Evolutionary conservation across 1,140 invertebrate genomes (phyloP), one percentile per base, ranked within the genome.

Genomic region (Cyphomyrmex costatus): DNA sequence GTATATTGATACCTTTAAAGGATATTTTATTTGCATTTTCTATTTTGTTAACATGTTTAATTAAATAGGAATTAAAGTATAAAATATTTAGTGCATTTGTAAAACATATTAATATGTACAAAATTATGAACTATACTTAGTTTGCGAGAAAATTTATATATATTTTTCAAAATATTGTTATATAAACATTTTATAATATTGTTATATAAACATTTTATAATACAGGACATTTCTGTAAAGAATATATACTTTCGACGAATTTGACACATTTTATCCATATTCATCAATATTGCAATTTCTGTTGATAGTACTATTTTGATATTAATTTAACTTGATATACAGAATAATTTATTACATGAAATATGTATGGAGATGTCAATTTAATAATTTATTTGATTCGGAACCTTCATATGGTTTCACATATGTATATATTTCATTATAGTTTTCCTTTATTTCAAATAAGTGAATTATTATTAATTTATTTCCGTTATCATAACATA

Each of bases 311-410:
- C 8, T 71, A 27, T 33, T 73, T 73, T 24, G 27, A 74, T 19
- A 83, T 83, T 83, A 83, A 83, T 83, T 83, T 61, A 83, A 83
- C 36, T 74, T 73, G 46, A 8, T n/a, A 42, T 36, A 5, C 24
- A 30, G 36, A 46, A 46, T 33, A 58, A 7, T 6, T 6, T 24
- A 53, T 46, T 10, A 12, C 7, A 58, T 83, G 66, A 46, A 71
- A 83, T 83, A 73, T 82, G 36, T 30, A 42, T 33, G 36, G 8
- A 60, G 10, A n/a, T 33, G 53, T 19, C 36, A 61, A 49, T 83
- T 49, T 14, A 36, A 33, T 74, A n/a, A 83, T 83, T 83, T 60
- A 83, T 73, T 83, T 56, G 21, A 3, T 5, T 53, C 77, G 16
- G 16, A 16, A 33, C 33, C 2, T 53, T 56, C 65, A n/a, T 33